A percentile compares a stretch with the other conserved stretches of the same genome.
These are phyloP conservation scores for Brachionus asplanchnoidis DNA, from an alignment of 1,140 invertebrate species.

Conservation along the genomic window DNA sequence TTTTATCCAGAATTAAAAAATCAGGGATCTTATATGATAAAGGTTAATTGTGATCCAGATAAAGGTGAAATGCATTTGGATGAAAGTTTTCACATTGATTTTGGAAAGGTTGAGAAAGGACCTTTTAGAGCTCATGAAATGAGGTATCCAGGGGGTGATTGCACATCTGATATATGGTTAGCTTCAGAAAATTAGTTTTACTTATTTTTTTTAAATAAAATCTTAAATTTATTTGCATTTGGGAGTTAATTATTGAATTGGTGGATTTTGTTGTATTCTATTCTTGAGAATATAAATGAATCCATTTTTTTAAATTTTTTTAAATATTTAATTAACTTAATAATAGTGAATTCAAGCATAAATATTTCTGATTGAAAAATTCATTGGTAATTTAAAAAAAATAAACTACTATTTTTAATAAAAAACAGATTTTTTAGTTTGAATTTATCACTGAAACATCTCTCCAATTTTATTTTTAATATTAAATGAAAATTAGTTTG, in stretches of 20 bases:
- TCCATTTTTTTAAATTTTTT: too few species aligned
- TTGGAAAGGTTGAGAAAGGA: constrained; percentile 79
- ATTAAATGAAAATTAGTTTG: too few species aligned
- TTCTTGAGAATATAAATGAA: too few species aligned
- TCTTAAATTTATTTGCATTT: background rate
- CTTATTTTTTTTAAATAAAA: background rate
- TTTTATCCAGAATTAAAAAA: constrained; percentile 79
- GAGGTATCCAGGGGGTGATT: constrained; percentile 86
- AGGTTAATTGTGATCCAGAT: constrained; percentile 75
- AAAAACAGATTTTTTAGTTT: too few species aligned
- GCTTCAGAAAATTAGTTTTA: background rate
- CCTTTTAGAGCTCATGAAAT: constrained; percentile 88
- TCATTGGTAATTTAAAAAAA: too few species aligned
- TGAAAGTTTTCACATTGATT: constrained; percentile 81
- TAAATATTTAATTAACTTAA: too few species aligned
- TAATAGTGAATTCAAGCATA: too few species aligned
- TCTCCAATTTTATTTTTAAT: too few species aligned
- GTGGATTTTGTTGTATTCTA: too few species aligned
- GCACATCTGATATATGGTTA: constrained; percentile 88
- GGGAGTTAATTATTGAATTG: background rate
- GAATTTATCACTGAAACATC: too few species aligned
- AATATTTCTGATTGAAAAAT: too few species aligned
- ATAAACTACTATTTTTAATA: too few species aligned
- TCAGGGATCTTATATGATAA: constrained; percentile 73
- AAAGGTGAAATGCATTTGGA: constrained; percentile 84